Base-by-base conservation (phyloP, 2,797 vertebrate genomes). In the Notolabrus celidotus region DNA sequence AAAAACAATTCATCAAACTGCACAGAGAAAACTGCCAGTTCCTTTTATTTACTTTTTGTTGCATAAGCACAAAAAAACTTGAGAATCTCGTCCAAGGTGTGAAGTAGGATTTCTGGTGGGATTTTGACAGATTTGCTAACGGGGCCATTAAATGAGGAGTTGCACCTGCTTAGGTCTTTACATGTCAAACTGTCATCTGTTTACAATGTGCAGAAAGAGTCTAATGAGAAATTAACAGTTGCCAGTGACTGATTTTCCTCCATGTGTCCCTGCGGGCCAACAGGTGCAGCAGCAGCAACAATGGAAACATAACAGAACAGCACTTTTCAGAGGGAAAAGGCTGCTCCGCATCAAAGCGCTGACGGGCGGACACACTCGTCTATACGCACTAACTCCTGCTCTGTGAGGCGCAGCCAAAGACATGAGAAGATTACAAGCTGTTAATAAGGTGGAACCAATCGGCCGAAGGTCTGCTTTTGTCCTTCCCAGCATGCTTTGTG, bases 371-470 rank as follows among this genome's bases (percentile, higher is more conserved):
- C 88, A 66, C 87, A 74, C 81, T 89, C 72, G 49, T 88, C 88
- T 72, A 63, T 86, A 71, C 3, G 83, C 47, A 68, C 74, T 63
- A 77, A 85, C 85, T 85, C 84, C 84, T 84, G 79, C 77, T 91
- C 85, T 74, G 76, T 84, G 86, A 89, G 92, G 87, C 86, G 67
- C 56, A 61, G 90, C 92, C 93, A 92, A 89, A 91, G 95, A 95
- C 95, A 99, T 97, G 97, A 98, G 97, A 97, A 96, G 95, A 97
- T 97, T 95, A 99, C 97, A 95, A 96, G 96, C 96, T 96, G 95
- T 96, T 99, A 98, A 99, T 99, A 98, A 95, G 95, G 96, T 94
- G 96, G 96, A 97, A 98, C 97, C 95, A 96, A 98, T 99, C 52
- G 74, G 74, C 89, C 95, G 95, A 96, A 94, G 94, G 90, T 82